These are phyloP conservation scores for Vombatus ursinus DNA, from an alignment of 2,113 vertebrate genomes.

Conservation along the genomic window DNA sequence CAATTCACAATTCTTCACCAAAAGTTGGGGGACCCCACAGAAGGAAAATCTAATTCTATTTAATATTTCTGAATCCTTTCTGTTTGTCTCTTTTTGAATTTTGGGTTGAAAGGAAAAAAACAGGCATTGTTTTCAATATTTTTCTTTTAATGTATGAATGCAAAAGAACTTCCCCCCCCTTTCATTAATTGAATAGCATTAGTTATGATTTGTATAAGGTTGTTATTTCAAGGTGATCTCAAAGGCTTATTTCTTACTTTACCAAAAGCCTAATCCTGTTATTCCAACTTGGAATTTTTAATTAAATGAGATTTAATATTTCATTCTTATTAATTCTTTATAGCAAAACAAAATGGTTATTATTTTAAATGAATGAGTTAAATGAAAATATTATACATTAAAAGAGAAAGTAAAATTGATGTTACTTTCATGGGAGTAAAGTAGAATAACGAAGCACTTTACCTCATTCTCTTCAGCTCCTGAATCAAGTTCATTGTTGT, in stretches of 20 bases:
- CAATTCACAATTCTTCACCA: neutral
- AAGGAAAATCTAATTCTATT: neutral
- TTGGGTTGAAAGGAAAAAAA: neutral
- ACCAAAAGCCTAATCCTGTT: neutral
- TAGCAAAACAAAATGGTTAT: neutral
- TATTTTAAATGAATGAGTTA: neutral
- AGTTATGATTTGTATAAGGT: neutral
- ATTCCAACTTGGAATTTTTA: neutral
- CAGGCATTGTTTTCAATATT: neutral
- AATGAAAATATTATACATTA: neutral
- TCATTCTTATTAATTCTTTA: neutral
- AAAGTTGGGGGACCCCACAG: neutral
- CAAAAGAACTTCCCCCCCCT: neutral
- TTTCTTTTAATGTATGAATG: neutral
- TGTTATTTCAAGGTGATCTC: neutral
- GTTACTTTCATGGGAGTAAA: conserved; percentile 1
- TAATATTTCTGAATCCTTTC: neutral
- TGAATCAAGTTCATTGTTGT: conserved; percentile 76
- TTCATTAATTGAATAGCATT: neutral
- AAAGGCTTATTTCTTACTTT: neutral
- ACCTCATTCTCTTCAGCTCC: conserved; percentile 79
- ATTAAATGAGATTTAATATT: neutral
- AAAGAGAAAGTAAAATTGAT: neutral
- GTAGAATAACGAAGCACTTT: conserved; percentile 48
- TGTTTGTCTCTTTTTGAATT: neutral